Evolutionary conservation across 2,888 invertebrate species (phyloP).

Genomic region (Nebria brevicollis): DNA sequence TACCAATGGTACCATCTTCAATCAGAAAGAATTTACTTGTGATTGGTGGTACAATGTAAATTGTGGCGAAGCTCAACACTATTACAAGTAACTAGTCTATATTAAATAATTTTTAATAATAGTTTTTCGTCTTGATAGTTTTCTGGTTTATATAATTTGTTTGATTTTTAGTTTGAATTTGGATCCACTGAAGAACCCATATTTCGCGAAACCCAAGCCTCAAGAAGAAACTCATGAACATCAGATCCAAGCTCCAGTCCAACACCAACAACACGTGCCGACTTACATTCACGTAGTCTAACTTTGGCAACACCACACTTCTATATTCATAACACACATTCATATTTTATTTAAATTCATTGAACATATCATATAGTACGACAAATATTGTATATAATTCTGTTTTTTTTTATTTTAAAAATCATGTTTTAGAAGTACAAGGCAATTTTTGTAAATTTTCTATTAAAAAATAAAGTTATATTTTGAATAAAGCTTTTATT

Average conservation of each 20-base stretch:
- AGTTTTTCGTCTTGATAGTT: constrained; percentile 2
- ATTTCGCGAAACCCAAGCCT: constrained; percentile 77
- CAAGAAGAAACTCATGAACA: constrained; percentile 59
- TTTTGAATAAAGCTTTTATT: too few species aligned
- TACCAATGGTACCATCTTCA: constrained; percentile 87
- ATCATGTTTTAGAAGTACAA: background rate
- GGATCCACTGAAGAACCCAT: constrained; percentile 84
- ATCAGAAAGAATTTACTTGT: constrained; percentile 85
- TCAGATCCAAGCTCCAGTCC: constrained; percentile 34
- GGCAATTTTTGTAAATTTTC: too few species aligned
- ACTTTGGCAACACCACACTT: background rate
- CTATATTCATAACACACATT: constrained; percentile 7
- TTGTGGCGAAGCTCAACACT: constrained; percentile 77
- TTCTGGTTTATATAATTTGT: constrained; percentile 6
- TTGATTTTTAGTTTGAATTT: constrained; percentile 73
- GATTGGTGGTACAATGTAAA: constrained; percentile 95
- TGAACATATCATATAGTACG: background rate
- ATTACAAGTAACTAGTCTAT: constrained; percentile 70
- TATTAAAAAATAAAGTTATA: too few species aligned
- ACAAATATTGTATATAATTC: background rate
- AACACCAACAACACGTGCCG: constrained; percentile 12
- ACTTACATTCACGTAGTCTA: constrained; percentile 39
- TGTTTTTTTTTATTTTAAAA: background rate
- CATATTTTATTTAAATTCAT: constrained; percentile 20
- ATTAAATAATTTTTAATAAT: background rate